Evolutionary conservation across 1,140 invertebrate genomes (phyloP).

Genomic region (Grapholita molesta): DNA sequence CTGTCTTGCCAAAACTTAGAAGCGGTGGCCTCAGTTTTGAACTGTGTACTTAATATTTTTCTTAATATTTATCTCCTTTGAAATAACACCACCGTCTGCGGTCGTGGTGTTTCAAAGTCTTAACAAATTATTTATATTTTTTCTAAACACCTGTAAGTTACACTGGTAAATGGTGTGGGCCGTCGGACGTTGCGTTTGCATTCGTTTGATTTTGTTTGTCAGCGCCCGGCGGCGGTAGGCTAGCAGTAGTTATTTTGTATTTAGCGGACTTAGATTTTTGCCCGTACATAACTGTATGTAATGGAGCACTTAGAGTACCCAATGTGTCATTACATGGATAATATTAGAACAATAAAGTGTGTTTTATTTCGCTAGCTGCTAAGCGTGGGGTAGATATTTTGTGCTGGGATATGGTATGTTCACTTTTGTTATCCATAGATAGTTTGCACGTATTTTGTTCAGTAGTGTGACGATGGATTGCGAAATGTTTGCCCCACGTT

Average conservation of each 20-base stretch:
- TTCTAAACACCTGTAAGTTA: conserved; percentile 54
- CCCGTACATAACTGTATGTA: conserved; percentile 56
- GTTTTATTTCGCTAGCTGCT: conserved; percentile 66
- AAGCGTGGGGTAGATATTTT: conserved; percentile 42
- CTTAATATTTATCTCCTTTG: conserved; percentile 42
- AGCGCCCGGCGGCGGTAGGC: conserved; percentile 39
- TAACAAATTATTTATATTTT: conserved; percentile 49
- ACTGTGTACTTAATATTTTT: conserved; percentile 68
- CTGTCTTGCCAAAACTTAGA: conserved; percentile 57
- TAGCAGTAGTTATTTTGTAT: conserved; percentile 56
- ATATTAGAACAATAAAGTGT: conserved; percentile 70
- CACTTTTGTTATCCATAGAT: conserved; percentile 42
- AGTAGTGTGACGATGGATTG: conserved; percentile 24
- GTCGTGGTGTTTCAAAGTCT: conserved; percentile 22
- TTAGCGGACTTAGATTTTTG: conserved; percentile 38
- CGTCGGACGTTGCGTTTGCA: conserved; percentile 26
- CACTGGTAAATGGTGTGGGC: conserved; percentile 41
- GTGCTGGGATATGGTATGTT: conserved; percentile 53
- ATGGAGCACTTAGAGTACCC: conserved; percentile 62
- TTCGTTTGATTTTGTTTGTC: conserved; percentile 12
- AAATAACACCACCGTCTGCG: conserved; percentile 1
- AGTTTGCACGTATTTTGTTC: conserved; percentile 48
- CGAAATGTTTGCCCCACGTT: conserved; percentile 24
- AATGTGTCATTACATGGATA: conserved; percentile 74
- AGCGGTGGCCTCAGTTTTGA: conserved; percentile 34